phyloP scores from a whole-genome alignment of 2,888 invertebrate genomes.

The Digitonthophagus gazella region DNA sequence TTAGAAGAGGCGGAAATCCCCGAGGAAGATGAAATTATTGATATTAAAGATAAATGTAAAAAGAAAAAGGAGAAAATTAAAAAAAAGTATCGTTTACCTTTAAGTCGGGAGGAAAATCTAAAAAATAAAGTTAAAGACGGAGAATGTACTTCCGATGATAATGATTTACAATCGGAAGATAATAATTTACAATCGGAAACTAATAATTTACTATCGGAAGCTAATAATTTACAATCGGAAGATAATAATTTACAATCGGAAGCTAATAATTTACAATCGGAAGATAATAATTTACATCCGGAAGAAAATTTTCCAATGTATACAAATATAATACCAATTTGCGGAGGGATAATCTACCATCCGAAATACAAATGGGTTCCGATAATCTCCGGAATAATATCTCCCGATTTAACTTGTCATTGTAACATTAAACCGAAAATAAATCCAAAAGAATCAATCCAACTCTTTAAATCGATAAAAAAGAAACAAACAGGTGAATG shows the following conservation, averaged over 20 bases:
- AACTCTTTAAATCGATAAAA: conserved; percentile 8
- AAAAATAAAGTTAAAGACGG: background rate
- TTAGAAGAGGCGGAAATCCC: no score
- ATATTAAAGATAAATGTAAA: no score
- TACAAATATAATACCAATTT: background rate
- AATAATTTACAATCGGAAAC: no score
- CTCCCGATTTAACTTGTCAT: background rate
- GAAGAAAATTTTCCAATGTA: background rate
- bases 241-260: no score
- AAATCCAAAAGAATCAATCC: background rate
- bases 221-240: no score
- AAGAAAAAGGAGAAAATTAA: no score
- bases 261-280: no score
- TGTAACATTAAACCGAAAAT: conserved; percentile 1
- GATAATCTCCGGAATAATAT: background rate
- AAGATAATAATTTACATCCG: background rate
- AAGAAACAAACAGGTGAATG: background rate
- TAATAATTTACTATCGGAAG: no score
- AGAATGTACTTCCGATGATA: background rate
- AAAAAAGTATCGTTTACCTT: background rate
- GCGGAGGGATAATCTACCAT: conserved; percentile 3
- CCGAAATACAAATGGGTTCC: background rate
- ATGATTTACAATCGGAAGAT: no score
- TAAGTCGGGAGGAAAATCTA: background rate
- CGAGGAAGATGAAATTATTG: no score